Percentiles rank a stretch among this genome's conserved stretches.
These are phyloP conservation scores for Nephrocerus scutellatus DNA, from an alignment of 2,888 invertebrate genomes.

Conservation along the genomic window DNA sequence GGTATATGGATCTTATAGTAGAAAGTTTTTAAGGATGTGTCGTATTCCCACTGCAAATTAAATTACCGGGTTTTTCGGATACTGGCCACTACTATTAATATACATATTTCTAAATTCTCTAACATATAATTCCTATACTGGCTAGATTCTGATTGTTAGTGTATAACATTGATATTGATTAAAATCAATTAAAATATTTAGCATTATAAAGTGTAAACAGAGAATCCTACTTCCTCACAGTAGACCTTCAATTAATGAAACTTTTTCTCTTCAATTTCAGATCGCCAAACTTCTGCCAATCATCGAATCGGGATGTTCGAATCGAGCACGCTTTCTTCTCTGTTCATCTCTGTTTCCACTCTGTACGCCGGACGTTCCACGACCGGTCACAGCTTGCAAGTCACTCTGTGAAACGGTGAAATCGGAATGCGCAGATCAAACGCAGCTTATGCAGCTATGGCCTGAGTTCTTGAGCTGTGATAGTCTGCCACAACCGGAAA, in stretches of 20 bases:
- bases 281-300: constrained; percentile 64
- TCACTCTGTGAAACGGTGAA: constrained; percentile 75
- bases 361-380: constrained; percentile 79
- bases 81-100: no score
- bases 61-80: no score
- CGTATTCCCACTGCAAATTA: no score
- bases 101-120: no score
- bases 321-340: constrained; percentile 74
- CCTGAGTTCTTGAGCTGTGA: constrained; percentile 70
- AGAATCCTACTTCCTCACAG: background rate
- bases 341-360: constrained; percentile 88
- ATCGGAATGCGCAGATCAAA: constrained; percentile 57
- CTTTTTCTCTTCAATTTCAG: constrained; percentile 51
- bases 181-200: no score
- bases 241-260: constrained; percentile 16
- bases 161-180: no score
- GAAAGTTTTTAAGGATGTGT: no score
- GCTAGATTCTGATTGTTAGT: no score
- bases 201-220: no score
- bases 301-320: constrained; percentile 72
- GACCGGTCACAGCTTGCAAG: constrained; percentile 78
- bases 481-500: constrained; percentile 66
- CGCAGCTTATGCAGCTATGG: constrained; percentile 63
- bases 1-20: no score
- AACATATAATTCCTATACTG: no score